Evolutionary conservation across 2,113 vertebrate genomes (phyloP).

Genomic region (Lepus timidus): DNA sequence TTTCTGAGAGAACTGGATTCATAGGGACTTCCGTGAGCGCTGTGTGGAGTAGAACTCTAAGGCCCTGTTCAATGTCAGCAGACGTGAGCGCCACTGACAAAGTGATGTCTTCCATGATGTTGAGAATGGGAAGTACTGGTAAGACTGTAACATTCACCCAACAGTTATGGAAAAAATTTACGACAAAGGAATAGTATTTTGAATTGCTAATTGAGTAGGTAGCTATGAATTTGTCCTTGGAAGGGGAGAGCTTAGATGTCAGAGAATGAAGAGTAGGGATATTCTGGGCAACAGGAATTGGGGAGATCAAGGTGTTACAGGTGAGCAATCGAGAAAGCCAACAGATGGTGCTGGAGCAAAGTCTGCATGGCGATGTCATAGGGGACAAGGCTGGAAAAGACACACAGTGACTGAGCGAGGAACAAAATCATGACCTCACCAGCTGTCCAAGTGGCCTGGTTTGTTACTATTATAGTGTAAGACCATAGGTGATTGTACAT

Average conservation of each 20-base stretch:
- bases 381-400: not conserved
- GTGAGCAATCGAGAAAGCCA: not conserved
- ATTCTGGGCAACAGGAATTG: not conserved
- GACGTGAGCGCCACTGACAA: not conserved
- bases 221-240: not conserved
- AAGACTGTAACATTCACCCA: not conserved
- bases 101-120: not conserved
- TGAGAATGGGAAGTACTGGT: not conserved
- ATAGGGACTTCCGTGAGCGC: not conserved
- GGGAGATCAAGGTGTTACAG: not conserved
- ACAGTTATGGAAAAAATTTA: not conserved
- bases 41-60: not conserved
- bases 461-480: not conserved
- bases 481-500: not conserved
- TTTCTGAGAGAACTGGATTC: not conserved
- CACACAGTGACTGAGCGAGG: not conserved
- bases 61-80: not conserved
- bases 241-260: not conserved
- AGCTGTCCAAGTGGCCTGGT: not conserved
- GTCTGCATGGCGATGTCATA: not conserved
- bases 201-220: conserved; percentile 1
- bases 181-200: not conserved
- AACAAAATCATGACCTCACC: not conserved
- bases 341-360: not conserved
- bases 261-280: conserved; percentile 22